phyloP scores from a whole-genome alignment of 2,888 invertebrate species.

The Eupithecia centaureata region DNA sequence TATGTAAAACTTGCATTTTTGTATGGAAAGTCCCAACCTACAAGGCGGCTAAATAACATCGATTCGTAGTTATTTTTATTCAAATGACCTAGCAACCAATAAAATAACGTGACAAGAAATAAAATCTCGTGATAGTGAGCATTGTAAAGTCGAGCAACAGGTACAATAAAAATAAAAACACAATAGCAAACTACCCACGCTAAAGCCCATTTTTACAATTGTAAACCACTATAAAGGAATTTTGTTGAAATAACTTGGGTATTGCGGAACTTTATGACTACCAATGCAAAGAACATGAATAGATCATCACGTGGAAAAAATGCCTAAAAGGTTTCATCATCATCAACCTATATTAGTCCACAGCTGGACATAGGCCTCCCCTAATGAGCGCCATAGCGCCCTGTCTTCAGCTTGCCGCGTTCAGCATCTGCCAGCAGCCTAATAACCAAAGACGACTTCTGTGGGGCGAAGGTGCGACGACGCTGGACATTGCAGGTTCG shows the following conservation, averaged over 20 bases:
- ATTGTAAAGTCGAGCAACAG: slow-evolving; percentile 31
- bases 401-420: too few relatives aligned
- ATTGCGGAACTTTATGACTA: background rate
- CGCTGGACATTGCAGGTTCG: too few relatives aligned
- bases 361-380: too few relatives aligned
- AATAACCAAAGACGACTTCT: too few relatives aligned
- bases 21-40: too few relatives aligned
- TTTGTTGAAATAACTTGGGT: background rate
- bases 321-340: background rate
- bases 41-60: background rate
- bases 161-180: slow-evolving; percentile 34
- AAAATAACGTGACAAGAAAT: slow-evolving; percentile 31
- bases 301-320: background rate
- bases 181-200: slow-evolving; percentile 40
- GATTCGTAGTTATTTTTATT: slow-evolving; percentile 16
- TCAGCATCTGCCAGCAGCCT: too few relatives aligned
- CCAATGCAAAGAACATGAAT: background rate
- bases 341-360: too few relatives aligned
- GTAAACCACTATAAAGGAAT: background rate
- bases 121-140: slow-evolving; percentile 26
- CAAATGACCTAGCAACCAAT: slow-evolving; percentile 21
- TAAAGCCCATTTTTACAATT: background rate
- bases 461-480: too few relatives aligned
- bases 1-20: too few relatives aligned
- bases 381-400: too few relatives aligned